Conservation (phyloP, 2,113 vertebrate genomes). For the Pedionomus torquatus region DNA sequence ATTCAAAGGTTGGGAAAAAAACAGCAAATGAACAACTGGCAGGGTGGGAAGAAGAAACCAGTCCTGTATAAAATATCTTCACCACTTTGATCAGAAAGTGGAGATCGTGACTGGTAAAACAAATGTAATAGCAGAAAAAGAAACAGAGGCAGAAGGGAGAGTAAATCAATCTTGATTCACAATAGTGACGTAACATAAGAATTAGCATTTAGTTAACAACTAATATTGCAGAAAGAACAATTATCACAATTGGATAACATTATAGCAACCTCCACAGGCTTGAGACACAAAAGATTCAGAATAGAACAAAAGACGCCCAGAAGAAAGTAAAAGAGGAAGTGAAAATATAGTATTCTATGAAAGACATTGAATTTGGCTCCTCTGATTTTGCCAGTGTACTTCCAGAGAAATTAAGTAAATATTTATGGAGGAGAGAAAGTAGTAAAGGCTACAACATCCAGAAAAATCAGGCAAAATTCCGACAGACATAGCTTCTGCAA, state of each 20-base stretch:
- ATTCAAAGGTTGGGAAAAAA: neutral
- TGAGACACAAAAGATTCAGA: neutral
- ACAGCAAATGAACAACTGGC: neutral
- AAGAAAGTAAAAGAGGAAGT: neutral
- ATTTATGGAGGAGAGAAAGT: neutral
- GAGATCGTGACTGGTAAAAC: neutral
- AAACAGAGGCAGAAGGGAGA: neutral
- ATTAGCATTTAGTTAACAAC: neutral
- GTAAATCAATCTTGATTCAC: neutral
- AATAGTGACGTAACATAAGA: neutral
- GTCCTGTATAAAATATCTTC: neutral
- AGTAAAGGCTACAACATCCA: neutral
- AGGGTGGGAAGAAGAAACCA: neutral
- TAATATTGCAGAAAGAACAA: neutral
- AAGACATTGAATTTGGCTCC: neutral
- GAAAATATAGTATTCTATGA: neutral
- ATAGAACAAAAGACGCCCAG: neutral
- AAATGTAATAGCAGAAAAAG: neutral
- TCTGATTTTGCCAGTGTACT: neutral
- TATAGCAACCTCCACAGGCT: neutral
- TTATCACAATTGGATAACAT: neutral
- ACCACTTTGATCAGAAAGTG: neutral
- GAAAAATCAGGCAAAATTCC: neutral
- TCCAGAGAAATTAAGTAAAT: neutral
- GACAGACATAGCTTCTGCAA: neutral